These are phyloP conservation scores for Pitangus sulphuratus DNA, from an alignment of 2,797 vertebrate genomes.

Conservation along the genomic window DNA sequence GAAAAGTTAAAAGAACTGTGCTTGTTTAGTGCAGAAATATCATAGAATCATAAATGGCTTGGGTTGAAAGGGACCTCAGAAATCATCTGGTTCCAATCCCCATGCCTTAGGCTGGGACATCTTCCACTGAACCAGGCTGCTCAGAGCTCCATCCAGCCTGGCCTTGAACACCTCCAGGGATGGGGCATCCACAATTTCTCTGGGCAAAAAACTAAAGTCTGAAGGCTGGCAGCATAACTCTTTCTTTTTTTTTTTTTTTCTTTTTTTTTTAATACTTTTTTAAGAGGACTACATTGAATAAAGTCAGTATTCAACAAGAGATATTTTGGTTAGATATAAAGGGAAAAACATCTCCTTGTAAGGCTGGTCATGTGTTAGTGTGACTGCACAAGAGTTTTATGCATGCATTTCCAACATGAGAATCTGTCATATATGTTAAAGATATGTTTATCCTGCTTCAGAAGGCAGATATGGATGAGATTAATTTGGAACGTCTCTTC, in stretches of 20 bases:
- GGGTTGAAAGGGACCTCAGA: background rate
- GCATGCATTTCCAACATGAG: background rate
- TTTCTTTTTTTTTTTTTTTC: background rate
- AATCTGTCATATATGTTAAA: background rate
- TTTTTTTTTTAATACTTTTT: background rate
- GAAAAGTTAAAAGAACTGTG: background rate
- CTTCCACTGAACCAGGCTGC: background rate
- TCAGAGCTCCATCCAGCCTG: background rate
- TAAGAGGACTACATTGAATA: background rate
- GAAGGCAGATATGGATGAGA: background rate
- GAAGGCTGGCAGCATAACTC: background rate
- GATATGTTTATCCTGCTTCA: background rate
- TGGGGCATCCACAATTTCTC: background rate
- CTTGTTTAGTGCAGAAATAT: background rate
- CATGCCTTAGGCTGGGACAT: background rate
- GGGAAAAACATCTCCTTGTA: background rate
- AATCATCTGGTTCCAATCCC: background rate
- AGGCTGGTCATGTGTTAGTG: rapidly evolving
- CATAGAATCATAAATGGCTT: background rate
- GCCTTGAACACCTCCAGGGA: background rate
- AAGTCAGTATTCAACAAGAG: background rate
- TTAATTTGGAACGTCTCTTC: background rate
- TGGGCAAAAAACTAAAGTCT: background rate
- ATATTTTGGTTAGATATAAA: background rate
- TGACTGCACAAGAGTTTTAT: background rate